These are phyloP conservation scores for Sorex maritimensis DNA, from an alignment of 2,797 vertebrate species.

Conservation along the genomic window DNA sequence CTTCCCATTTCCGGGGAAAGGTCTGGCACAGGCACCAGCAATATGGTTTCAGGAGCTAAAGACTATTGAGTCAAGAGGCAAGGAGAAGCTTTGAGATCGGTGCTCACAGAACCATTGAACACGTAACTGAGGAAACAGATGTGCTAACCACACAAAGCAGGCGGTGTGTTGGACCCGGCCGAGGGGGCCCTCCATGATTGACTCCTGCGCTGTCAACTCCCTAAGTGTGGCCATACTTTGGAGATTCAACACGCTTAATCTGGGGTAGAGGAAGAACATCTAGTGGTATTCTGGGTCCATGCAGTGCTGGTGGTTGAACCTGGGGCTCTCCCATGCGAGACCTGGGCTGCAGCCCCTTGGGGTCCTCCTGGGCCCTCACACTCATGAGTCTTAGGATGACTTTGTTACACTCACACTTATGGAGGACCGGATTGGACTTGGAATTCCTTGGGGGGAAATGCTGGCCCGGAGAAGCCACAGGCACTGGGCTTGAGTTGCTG, in stretches of 20 bases:
- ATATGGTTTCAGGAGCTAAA: background rate
- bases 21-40: background rate
- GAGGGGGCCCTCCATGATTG: background rate
- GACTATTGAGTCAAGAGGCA: background rate
- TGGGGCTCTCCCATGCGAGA: too few relatives aligned
- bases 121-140: background rate
- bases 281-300: too few relatives aligned
- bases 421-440: background rate
- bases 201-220: background rate
- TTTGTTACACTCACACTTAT: background rate
- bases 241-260: background rate
- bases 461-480: background rate
- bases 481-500: background rate
- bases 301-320: too few relatives aligned
- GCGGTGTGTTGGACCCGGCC: background rate
- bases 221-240: background rate
- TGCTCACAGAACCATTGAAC: conserved; percentile 19
- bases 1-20: background rate
- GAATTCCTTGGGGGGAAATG: background rate
- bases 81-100: background rate
- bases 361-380: too few relatives aligned
- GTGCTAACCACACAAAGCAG: background rate
- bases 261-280: too few relatives aligned
- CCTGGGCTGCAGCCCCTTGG: too few relatives aligned
- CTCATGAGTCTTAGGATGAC: background rate